phyloP scores from a whole-genome alignment of 2,113 vertebrate species.

The Corythaixoides concolor region DNA sequence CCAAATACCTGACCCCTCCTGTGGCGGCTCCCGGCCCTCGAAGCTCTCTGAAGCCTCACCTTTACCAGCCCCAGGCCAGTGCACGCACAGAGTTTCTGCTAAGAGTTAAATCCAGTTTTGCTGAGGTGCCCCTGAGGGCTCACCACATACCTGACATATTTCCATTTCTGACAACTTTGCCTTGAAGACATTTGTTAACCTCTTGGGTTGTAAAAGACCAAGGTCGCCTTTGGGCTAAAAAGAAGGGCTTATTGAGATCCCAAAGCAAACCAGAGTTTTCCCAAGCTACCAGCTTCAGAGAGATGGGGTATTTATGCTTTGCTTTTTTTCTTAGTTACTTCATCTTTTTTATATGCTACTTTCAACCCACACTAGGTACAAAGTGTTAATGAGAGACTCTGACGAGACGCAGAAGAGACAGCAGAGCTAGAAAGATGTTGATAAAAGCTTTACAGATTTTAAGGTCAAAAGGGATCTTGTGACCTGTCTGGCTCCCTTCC shows the following conservation, averaged over 20 bases:
- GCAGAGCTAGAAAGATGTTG: not conserved
- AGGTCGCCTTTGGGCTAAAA: slow-evolving; percentile 61
- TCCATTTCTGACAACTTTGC: slow-evolving; percentile 68
- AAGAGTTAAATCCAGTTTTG: slow-evolving; percentile 68
- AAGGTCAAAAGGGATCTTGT: not conserved
- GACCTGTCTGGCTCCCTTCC: slow-evolving; percentile 3
- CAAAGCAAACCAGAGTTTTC: slow-evolving; percentile 5
- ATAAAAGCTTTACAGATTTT: not conserved
- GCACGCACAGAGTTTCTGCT: slow-evolving; percentile 39
- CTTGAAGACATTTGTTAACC: slow-evolving; percentile 59
- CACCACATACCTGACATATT: slow-evolving; percentile 84
- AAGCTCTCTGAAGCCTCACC: slow-evolving; percentile 35
- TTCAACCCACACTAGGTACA: not conserved
- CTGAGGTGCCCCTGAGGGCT: slow-evolving; percentile 65
- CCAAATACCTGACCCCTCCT: slow-evolving; percentile 7
- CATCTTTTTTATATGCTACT: not conserved
- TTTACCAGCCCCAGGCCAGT: slow-evolving; percentile 29
- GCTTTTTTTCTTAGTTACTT: not conserved
- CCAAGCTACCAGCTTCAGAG: not conserved
- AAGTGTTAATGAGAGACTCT: not conserved
- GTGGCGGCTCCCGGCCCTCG: not conserved
- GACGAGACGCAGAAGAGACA: not conserved
- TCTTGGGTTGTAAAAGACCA: slow-evolving; percentile 66
- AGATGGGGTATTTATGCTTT: not conserved
- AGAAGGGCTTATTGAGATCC: not conserved